A percentile compares a stretch with the other conserved stretches of the same genome.
phyloP scores from a whole-genome alignment of 2,888 invertebrate genomes.

The Plagodis pulveraria region DNA sequence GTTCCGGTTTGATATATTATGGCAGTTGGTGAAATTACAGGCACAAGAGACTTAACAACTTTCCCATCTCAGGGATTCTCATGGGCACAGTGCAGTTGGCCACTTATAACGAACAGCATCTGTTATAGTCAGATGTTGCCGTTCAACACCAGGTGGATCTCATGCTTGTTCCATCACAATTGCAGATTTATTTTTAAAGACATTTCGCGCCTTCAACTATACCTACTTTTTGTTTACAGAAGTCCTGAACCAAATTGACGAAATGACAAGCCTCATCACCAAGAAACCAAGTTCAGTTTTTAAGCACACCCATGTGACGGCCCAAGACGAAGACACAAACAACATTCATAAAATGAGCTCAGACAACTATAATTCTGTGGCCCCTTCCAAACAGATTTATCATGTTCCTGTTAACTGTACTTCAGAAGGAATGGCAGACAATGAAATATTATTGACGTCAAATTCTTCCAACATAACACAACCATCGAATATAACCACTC shows the following conservation, averaged over 20 bases:
- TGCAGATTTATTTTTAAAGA: too few relatives aligned
- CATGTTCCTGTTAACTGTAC: slow-evolving; percentile 57
- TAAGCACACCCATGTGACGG: slow-evolving; percentile 7
- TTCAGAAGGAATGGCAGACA: slow-evolving; percentile 31
- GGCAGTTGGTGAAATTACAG: too few relatives aligned
- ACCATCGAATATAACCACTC: slow-evolving; percentile 67
- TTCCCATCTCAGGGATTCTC: too few relatives aligned
- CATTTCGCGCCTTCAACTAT: not conserved
- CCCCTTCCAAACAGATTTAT: slow-evolving; percentile 55
- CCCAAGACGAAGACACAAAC: slow-evolving; percentile 4
- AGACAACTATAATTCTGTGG: slow-evolving; percentile 49
- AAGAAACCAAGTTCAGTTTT: slow-evolving; percentile 27
- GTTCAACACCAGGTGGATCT: too few relatives aligned
- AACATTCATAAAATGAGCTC: slow-evolving; percentile 46
- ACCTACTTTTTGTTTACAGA: slow-evolving; percentile 53
- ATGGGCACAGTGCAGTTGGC: too few relatives aligned
- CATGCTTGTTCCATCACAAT: too few relatives aligned
- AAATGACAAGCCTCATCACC: slow-evolving; percentile 59
- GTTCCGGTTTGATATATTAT: too few relatives aligned
- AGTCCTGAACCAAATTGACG: slow-evolving; percentile 71
- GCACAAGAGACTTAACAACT: too few relatives aligned
- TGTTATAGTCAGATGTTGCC: too few relatives aligned
- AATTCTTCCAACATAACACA: slow-evolving; percentile 50
- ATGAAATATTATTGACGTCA: slow-evolving; percentile 44
- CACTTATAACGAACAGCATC: too few relatives aligned